These are phyloP conservation scores for Macrophya alboannulata DNA, from an alignment of 2,888 invertebrate genomes.

Conservation along the genomic window DNA sequence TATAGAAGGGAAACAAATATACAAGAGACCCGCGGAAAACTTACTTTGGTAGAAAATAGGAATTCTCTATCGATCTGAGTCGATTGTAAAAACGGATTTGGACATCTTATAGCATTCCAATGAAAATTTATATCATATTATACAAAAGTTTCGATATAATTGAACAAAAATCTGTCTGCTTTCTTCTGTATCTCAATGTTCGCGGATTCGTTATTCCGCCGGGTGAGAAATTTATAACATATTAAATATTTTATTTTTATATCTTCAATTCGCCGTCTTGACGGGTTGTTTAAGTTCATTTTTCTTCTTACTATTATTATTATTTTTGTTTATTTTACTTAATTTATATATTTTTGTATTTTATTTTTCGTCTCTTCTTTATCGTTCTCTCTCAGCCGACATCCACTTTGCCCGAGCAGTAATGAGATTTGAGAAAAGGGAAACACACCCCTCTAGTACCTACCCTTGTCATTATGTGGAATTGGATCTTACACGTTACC, in stretches of 20 bases:
- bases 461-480: constrained; percentile 60
- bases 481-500: constrained; percentile 59
- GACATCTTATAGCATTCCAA: no score
- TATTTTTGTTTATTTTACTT: neutral
- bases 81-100: no score
- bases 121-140: no score
- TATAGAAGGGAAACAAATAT: no score
- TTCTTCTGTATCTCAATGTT: no score
- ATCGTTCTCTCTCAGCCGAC: constrained; percentile 37
- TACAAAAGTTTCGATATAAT: no score
- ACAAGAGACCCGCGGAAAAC: no score
- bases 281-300: neutral
- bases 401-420: constrained; percentile 52
- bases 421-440: constrained; percentile 54
- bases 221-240: constrained; percentile 3
- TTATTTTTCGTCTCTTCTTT: constrained; percentile 2
- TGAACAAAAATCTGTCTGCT: neutral
- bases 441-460: constrained; percentile 54
- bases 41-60: no score
- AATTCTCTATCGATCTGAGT: no score
- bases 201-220: neutral
- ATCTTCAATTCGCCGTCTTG: constrained; percentile 16
- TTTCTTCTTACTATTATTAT: neutral
- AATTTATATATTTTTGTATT: neutral
- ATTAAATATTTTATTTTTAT: constrained; percentile 5